These are phyloP conservation scores for Lycaon pictus DNA, from an alignment of 2,113 vertebrate species.

Conservation along the genomic window DNA sequence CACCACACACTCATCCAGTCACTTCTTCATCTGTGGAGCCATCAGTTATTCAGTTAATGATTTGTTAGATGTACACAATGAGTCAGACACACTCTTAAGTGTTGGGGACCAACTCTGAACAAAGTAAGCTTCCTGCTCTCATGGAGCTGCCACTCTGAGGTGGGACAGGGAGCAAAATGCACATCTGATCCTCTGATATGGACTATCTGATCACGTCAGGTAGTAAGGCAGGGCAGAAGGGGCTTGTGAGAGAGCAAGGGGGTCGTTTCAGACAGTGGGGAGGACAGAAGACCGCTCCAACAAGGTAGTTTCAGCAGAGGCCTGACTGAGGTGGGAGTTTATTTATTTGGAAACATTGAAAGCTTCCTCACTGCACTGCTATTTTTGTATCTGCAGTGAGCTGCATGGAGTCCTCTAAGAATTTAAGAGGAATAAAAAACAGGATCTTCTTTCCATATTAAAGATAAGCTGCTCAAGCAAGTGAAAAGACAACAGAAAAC, in stretches of 20 bases:
- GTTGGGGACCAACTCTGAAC: background rate
- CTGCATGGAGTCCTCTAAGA: background rate
- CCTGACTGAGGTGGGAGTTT: background rate
- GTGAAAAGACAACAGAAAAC: background rate
- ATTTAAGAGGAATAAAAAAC: background rate
- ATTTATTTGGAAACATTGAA: background rate
- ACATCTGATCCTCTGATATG: background rate
- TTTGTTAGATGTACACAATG: background rate
- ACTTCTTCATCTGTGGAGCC: background rate
- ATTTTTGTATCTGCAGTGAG: background rate
- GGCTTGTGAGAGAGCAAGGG: background rate
- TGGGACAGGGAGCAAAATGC: background rate
- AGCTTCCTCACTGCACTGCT: background rate
- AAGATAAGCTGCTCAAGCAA: background rate
- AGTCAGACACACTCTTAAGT: background rate
- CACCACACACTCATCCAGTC: rapidly evolving
- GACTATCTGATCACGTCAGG: rapidly evolving
- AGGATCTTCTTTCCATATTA: background rate
- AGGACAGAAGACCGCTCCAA: background rate
- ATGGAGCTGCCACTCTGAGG: background rate
- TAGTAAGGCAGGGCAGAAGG: rapidly evolving
- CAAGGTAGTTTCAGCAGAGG: background rate
- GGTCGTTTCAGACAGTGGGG: background rate
- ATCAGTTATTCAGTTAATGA: background rate
- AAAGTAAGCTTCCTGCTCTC: background rate